These are phyloP conservation scores for Ladona fulva DNA, from an alignment of 1,140 invertebrate species.

Conservation along the genomic window DNA sequence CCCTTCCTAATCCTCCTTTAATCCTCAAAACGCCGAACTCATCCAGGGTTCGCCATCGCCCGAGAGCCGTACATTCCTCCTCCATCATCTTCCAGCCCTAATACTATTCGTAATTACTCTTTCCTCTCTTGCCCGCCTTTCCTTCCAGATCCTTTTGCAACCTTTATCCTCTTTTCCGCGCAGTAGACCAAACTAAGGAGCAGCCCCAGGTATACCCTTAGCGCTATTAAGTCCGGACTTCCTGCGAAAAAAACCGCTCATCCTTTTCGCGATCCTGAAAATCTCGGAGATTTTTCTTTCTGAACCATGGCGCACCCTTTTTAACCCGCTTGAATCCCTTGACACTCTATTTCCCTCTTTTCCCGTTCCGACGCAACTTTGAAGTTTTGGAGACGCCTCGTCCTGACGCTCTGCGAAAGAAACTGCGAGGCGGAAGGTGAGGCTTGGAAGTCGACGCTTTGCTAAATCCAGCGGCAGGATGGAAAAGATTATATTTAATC, in stretches of 20 bases:
- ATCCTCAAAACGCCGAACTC: background rate
- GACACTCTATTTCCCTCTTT: too few relatives aligned
- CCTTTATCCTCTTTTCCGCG: background rate
- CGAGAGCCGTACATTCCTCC: too few relatives aligned
- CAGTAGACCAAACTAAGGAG: background rate
- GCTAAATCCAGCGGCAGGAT: too few relatives aligned
- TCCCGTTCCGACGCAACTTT: too few relatives aligned
- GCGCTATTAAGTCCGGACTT: background rate
- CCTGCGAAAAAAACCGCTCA: background rate
- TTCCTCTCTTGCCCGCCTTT: background rate
- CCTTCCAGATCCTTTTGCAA: background rate
- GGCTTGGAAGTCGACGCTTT: too few relatives aligned
- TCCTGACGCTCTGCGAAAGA: too few relatives aligned
- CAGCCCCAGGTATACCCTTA: background rate
- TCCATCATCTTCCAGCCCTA: background rate
- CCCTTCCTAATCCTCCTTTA: background rate
- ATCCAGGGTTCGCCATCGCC: background rate
- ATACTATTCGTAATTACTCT: background rate
- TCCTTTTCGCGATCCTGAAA: background rate
- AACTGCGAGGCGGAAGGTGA: too few relatives aligned
- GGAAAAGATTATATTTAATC: too few relatives aligned
- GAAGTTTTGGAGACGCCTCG: too few relatives aligned
- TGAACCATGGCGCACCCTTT: too few relatives aligned
- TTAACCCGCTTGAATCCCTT: too few relatives aligned
- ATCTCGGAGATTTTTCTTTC: too few relatives aligned